These are phyloP conservation scores for Pentalonia nigronervosa DNA, from an alignment of 1,140 invertebrate species.

Conservation along the genomic window DNA sequence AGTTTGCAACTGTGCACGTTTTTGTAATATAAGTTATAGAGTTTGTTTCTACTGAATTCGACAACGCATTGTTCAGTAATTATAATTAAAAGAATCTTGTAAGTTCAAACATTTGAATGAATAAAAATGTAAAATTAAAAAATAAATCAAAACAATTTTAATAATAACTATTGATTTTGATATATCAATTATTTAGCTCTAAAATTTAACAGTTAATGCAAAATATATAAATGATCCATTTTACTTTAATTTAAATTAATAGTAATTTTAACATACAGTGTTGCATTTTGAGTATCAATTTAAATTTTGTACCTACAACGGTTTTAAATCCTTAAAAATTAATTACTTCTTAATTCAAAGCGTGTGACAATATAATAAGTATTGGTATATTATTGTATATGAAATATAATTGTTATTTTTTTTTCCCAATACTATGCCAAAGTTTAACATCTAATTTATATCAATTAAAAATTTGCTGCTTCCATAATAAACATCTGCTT, in stretches of 20 bases:
- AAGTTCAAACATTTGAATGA: background rate
- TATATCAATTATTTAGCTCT: background rate
- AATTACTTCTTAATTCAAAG: background rate
- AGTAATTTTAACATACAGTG: background rate
- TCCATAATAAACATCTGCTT: background rate
- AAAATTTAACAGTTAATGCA: background rate
- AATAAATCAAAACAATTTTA: background rate
- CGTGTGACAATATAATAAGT: background rate
- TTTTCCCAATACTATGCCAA: too few relatives aligned
- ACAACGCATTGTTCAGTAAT: background rate
- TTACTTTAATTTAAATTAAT: too few relatives aligned
- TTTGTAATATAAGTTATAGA: conserved; percentile 4
- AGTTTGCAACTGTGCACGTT: background rate
- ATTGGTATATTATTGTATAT: too few relatives aligned
- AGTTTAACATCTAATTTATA: too few relatives aligned
- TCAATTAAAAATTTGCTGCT: background rate
- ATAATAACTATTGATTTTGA: background rate
- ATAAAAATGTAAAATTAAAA: background rate
- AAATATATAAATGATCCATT: too few relatives aligned
- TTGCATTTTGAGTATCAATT: background rate
- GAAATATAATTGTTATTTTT: too few relatives aligned
- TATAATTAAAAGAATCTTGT: background rate
- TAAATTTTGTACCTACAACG: background rate
- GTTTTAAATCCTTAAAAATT: background rate
- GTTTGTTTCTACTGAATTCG: background rate